Evolutionary conservation across 2,888 invertebrate species (phyloP).

Genomic region (Sesia bembeciformis): DNA sequence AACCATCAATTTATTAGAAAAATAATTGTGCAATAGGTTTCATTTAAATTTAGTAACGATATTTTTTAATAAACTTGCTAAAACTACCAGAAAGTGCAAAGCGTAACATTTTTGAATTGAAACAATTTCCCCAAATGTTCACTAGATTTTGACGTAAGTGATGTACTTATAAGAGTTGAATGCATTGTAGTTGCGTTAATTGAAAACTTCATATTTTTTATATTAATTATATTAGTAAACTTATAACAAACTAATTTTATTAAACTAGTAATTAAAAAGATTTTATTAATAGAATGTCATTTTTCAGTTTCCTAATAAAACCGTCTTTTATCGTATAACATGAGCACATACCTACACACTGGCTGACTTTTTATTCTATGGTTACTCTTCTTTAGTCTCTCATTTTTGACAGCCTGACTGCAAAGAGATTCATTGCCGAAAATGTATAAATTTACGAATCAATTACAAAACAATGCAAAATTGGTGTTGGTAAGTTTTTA

Average conservation of each 20-base stretch:
- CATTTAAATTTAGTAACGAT: neutral
- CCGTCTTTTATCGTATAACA: no score
- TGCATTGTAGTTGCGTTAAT: no score
- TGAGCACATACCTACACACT: neutral
- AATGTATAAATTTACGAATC: conserved; percentile 66
- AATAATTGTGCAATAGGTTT: neutral
- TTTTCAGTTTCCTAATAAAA: no score
- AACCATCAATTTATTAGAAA: neutral
- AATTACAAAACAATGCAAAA: conserved; percentile 46
- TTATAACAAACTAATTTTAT: no score
- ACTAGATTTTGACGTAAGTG: neutral
- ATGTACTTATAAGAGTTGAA: no score
- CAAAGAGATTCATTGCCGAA: conserved; percentile 49
- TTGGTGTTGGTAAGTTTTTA: conserved; percentile 52
- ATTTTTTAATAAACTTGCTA: neutral
- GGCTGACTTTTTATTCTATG: neutral
- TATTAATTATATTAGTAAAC: no score
- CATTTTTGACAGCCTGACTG: neutral
- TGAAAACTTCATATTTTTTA: no score
- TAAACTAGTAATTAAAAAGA: no score
- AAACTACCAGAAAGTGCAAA: conserved; percentile 43
- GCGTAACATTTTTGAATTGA: conserved; percentile 43
- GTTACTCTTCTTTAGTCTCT: neutral
- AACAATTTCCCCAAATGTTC: neutral
- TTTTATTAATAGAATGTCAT: no score